Base-by-base conservation (phyloP, 2,113 vertebrate species). In the Casuarius casuarius region DNA sequence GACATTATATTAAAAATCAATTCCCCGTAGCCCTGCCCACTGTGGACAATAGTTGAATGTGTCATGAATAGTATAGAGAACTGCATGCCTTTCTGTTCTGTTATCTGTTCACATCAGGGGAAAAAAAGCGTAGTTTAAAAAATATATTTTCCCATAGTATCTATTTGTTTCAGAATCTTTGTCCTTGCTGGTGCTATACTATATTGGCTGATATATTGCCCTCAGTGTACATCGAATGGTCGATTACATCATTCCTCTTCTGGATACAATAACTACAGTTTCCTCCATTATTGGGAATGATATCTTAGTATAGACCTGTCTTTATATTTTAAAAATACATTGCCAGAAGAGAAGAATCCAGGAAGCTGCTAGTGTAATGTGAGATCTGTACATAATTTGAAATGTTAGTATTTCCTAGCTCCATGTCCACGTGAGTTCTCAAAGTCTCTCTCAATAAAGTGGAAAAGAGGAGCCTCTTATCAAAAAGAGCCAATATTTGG, bases 1-100 rank as follows among this genome's bases (percentile, higher is more conserved):
- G 44, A 15, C 25, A 96, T 94, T 12, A 48, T 48, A 65, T 29
- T 76, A 83, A 90, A 94, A 97, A 84, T 94, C 66, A 75, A 3
- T 91, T 94, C 18, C 52, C 8, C 17, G 2, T 31, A 49, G 70
- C 51, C 28, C 70, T 83, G n/a, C 38, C n/a, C 89, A 31, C n/a
- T 65, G 71, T 17, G 48, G 10, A 58, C 31, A 35, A 13, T 0
- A 8, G 51, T 6, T 63, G 23, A 82, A 42, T 35, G 42, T 72
- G 42, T 85, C 67, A 35, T 74, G 82, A 87, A 17, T 9, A 52
- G 28, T 7, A 10, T 12, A n/a, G 18, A 87, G 42, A 84, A 67
- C 38, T 75, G 56, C 38, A 46, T 0, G 2, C n/a, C 42, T 78
- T 79, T 20, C 74, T 51, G 20, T 52, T 87, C 20, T 1, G 5